phyloP scores from a whole-genome alignment of 2,888 invertebrate species.

The Cryptocheilus praepositus region DNA sequence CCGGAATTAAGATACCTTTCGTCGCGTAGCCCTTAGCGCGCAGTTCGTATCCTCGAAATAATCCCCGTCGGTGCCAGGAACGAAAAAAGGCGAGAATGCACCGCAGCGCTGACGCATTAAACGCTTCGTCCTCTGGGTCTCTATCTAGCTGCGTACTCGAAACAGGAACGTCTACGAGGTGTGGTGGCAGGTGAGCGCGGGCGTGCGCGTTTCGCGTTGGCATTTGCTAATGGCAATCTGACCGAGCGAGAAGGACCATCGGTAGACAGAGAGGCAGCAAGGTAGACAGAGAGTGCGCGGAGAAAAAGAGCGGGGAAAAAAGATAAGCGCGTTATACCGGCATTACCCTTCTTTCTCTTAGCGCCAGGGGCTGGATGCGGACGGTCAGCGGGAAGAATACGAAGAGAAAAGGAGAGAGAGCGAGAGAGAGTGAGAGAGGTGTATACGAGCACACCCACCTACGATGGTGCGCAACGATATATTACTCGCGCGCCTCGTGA shows the following conservation, averaged over 20 bases:
- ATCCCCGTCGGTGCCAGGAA: too few species aligned
- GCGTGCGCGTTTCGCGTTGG: conserved; percentile 64
- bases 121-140: neutral
- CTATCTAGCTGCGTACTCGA: conserved; percentile 13
- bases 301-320: conserved; percentile 16
- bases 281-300: conserved; percentile 8
- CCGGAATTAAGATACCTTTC: too few species aligned
- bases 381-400: conserved; percentile 18
- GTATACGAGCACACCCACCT: conserved; percentile 63
- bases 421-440: conserved; percentile 34
- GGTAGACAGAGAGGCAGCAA: conserved; percentile 8
- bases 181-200: conserved; percentile 63
- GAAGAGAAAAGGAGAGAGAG: conserved; percentile 31
- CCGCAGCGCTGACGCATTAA: neutral
- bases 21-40: too few species aligned
- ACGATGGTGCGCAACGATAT: conserved; percentile 69
- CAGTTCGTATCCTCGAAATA: too few species aligned
- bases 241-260: conserved; percentile 29
- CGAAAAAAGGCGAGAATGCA: too few species aligned
- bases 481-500: conserved; percentile 67
- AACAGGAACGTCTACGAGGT: conserved; percentile 38
- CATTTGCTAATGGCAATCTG: conserved; percentile 69
- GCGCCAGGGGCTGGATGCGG: conserved; percentile 65
- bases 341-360: conserved; percentile 62
- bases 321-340: conserved; percentile 52